Conservation (phyloP, 2,797 vertebrate genomes). For the Gymnopithys bicolor region DNA sequence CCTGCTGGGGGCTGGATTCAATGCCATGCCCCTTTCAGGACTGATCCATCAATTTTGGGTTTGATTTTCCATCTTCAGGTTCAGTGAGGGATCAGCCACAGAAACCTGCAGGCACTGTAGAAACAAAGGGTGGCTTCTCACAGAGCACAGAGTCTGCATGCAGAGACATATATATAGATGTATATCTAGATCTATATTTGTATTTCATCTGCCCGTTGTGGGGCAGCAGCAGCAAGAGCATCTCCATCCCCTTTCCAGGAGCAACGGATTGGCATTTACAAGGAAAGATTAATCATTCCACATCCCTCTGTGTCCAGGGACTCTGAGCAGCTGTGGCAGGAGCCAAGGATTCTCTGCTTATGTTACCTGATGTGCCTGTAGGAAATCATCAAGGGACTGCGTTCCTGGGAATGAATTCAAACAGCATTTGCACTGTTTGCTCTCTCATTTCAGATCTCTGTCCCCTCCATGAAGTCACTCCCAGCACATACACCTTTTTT, state of each 20-base stretch:
- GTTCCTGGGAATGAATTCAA: not conserved
- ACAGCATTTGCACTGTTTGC: not conserved
- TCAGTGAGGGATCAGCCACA: not conserved
- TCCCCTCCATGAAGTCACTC: not conserved
- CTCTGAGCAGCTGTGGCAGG: not conserved
- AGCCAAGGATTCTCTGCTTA: not conserved
- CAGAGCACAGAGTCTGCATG: not conserved
- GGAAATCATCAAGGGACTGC: not conserved
- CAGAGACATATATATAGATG: not conserved
- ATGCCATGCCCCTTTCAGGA: not conserved
- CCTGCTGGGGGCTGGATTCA: not conserved
- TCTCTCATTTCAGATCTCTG: not conserved
- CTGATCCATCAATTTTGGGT: not conserved
- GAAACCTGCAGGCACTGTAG: not conserved
- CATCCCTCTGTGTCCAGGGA: not conserved
- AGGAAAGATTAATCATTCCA: not conserved
- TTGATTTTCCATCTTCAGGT: not conserved
- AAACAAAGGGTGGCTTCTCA: not conserved
- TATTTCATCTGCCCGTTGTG: not conserved
- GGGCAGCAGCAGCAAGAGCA: slow-evolving; percentile 34
- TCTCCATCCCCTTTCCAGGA: not conserved
- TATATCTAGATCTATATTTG: too few species aligned
- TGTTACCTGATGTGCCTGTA: not conserved
- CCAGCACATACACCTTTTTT: not conserved
- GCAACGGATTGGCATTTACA: not conserved